phyloP scores from a whole-genome alignment of 1,140 invertebrate species.

The Dendroctonus ponderosae region DNA sequence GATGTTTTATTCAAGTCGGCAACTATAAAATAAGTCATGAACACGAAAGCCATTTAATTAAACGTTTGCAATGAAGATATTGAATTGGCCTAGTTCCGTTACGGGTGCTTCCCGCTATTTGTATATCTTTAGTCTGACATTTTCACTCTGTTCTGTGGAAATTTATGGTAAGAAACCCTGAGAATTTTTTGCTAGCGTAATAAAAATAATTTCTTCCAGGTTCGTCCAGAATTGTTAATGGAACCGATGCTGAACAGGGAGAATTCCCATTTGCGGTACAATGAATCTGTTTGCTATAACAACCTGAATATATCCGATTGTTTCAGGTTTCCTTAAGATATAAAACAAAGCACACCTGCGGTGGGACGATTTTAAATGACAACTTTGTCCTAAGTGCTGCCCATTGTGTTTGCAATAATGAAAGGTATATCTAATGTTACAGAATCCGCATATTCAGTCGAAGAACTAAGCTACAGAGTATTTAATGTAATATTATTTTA shows the following conservation, averaged over 20 bases:
- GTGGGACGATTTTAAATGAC: constrained; percentile 39
- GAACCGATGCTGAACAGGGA: constrained; percentile 37
- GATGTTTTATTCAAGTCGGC: background rate
- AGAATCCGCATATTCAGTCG: too few species aligned
- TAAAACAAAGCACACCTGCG: constrained; percentile 35
- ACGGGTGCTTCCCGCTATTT: background rate
- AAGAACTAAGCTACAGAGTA: too few species aligned
- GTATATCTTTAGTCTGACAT: too few species aligned
- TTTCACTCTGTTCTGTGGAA: too few species aligned
- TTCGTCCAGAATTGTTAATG: constrained; percentile 35
- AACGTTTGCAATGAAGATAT: constrained; percentile 2
- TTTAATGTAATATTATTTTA: too few species aligned
- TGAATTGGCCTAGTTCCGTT: background rate
- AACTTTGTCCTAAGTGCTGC: constrained; percentile 40
- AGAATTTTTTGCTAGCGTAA: background rate
- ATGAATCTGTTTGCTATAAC: constrained; percentile 7
- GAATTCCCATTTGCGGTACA: constrained; percentile 41
- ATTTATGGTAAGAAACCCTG: too few species aligned
- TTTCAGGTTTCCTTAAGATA: constrained; percentile 38
- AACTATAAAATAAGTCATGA: constrained; percentile 3
- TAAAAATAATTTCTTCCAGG: too few species aligned
- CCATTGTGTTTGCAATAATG: constrained; percentile 37
- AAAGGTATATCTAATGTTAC: constrained; percentile 8
- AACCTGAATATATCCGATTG: background rate
- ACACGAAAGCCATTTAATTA: background rate